These are phyloP conservation scores for Phyllotis vaccarum DNA, from an alignment of 2,797 vertebrate species.

Conservation along the genomic window DNA sequence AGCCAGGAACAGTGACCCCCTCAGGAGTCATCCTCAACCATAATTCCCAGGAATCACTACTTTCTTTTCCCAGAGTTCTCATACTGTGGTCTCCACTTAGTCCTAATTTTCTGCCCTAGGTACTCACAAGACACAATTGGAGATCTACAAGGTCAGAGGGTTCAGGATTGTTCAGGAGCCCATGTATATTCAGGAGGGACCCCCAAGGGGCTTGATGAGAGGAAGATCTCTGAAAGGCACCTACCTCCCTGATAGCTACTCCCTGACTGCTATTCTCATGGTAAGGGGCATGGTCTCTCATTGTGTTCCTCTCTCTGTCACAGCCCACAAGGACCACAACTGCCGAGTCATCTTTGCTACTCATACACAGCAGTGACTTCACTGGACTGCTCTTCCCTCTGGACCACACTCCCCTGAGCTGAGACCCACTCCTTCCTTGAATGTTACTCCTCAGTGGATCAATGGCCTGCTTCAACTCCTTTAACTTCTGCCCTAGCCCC, in stretches of 20 bases:
- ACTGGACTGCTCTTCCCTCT: not conserved
- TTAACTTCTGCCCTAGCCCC: not conserved
- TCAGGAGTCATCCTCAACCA: not conserved
- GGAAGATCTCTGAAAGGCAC: not conserved
- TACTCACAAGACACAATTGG: not conserved
- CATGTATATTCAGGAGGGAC: no score
- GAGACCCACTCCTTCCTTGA: not conserved
- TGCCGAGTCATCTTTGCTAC: not conserved
- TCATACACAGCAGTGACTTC: not conserved
- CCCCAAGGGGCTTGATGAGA: not conserved
- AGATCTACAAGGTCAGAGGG: not conserved
- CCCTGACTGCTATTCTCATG: no score
- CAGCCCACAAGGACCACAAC: not conserved
- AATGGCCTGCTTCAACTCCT: no score
- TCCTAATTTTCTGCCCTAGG: no score
- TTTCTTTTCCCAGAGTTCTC: not conserved
- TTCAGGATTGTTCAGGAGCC: no score
- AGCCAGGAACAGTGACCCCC: not conserved
- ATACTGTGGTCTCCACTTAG: no score
- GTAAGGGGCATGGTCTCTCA: not conserved
- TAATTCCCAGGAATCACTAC: not conserved
- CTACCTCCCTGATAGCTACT: no score
- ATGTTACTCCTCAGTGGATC: not conserved
- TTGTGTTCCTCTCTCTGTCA: not conserved
- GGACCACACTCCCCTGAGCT: not conserved